Base-by-base conservation (phyloP, 2,113 vertebrate species). In the Oreotrochilus melanogaster region DNA sequence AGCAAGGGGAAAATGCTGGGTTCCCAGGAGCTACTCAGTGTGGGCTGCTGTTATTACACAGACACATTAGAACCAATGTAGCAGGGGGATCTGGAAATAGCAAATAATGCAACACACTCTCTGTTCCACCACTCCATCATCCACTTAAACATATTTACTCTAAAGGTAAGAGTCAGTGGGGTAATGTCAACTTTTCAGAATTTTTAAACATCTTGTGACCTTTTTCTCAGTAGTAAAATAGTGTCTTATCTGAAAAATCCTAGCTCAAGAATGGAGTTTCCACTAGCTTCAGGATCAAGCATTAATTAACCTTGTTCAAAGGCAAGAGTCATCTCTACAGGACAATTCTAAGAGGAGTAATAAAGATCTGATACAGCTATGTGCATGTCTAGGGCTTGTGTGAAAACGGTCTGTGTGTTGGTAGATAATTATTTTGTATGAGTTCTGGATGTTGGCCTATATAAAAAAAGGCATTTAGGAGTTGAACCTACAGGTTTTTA, bases 391-490 rank as follows among this genome's bases (percentile, higher is more conserved):
- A 53, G 58, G 54, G 33, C 27, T 74, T 88, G 65, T 56, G 80
- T 27, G 45, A 95, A 94, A 95, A 76, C 57, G 82, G 25, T 76
- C 62, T 89, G 45, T 89, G 57, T 87, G 50, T 91, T 79, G 78
- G 89, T 76, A 95, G 84, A 69, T 96, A 91, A 96, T 97, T 95
- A 93, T 94, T 96, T 95, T 87, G 58, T 89, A 91, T 8, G 15
- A 71, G 60, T 92, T 90, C 82, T 96, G 92, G 88, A 93, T 70
- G 51, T 86, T 86, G 65, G 75, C 95, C 95, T 51, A 92, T 51
- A 92, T 70, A 93, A 95, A 93, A 67, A 88, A 90, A 95, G 60
- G 31, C 64, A 62, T 83, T 94, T 86, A 92, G 43, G 45, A 88
- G 64, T 76, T 0, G 0, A 87, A 94, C 62, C 14, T 82, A 67